Evolutionary conservation across 2,797 vertebrate genomes (phyloP), one percentile per base, ranked within the genome.

Genomic region (Ibycter americanus): DNA sequence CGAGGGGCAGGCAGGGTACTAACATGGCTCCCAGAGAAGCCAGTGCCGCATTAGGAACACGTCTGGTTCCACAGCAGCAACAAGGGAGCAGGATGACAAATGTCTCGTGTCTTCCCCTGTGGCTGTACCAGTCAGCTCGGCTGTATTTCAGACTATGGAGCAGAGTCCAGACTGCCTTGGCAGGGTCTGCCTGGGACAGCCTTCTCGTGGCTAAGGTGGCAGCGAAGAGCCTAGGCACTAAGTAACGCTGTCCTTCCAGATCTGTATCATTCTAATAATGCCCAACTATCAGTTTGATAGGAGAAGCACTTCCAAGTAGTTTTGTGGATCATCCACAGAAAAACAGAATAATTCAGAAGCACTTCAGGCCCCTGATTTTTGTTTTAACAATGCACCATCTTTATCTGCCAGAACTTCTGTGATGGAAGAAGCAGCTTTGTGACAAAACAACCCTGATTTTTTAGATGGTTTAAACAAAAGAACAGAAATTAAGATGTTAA

Each of bases 91-190:
- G 49, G 51, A 27, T 68, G 38, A 73, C 27, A 56, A 44, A 25
- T 1, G 11, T 26, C 36, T 47, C 2, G 0, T 4, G 22, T n/a
- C 52, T 51, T 65, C 40, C 38, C 15, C 52, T 10, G 17, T 1
- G 6, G 22, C 42, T 65, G 29, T 12, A 31, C 38, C 76, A 46
- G 36, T 26, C 23, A 15, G 9, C 63, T 66, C 26, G 7, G 62
- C 0, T 16, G 8, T 20, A 22, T 21, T 83, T 56, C 36, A 36
- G 16, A 52, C 21, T 12, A 21, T 15, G 4, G 49, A 51, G 63
- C 4, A 27, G 36, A 74, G n/a, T 17, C 40, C 72, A 70, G 26
- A 15, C 1, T 40, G 36, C 32, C 79, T 36, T 27, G 58, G 44
- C 47, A 67, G 46, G 44, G 25, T 58, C 56, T 74, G 49, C 44